These are phyloP conservation scores for Progne subis DNA, from an alignment of 2,113 vertebrate genomes.

Conservation along the genomic window DNA sequence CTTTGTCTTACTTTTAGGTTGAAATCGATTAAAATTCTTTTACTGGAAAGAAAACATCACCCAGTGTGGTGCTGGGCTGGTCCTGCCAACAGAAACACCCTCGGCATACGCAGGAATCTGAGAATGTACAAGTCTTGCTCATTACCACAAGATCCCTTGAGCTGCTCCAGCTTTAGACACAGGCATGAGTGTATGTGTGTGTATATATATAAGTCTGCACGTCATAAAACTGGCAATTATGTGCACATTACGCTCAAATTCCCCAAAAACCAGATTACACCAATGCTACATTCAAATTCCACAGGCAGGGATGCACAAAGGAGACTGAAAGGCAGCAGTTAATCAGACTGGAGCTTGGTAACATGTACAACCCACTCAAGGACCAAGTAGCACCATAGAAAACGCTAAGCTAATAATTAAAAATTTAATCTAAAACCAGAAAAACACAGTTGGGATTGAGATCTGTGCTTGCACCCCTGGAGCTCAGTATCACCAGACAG, in stretches of 20 bases:
- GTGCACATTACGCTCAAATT: not conserved
- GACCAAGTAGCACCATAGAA: not conserved
- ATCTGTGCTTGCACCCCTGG: not conserved
- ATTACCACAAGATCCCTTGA: not conserved
- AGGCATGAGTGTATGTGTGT: not conserved
- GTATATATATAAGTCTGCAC: not conserved
- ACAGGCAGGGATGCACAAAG: not conserved
- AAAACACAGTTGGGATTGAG: not conserved
- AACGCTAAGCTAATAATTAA: not conserved
- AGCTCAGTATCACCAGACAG: not conserved
- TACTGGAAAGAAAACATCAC: constrained; percentile 18
- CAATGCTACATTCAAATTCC: not conserved
- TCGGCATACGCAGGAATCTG: not conserved
- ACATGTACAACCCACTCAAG: not conserved
- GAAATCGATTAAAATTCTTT: constrained; percentile 2
- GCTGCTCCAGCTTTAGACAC: constrained; percentile 6
- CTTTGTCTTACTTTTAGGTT: not conserved
- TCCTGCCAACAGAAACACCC: constrained; percentile 60
- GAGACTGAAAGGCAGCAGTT: not conserved
- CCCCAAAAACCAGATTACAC: not conserved
- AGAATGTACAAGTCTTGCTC: constrained; percentile 12
- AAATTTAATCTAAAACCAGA: not conserved
- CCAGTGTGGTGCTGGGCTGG: not conserved
- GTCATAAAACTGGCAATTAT: constrained; percentile 12
- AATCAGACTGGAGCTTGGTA: not conserved